Percentiles rank a stretch among this genome's conserved stretches.
phyloP scores from a whole-genome alignment of 2,888 invertebrate species.

The Pyralis farinalis region DNA sequence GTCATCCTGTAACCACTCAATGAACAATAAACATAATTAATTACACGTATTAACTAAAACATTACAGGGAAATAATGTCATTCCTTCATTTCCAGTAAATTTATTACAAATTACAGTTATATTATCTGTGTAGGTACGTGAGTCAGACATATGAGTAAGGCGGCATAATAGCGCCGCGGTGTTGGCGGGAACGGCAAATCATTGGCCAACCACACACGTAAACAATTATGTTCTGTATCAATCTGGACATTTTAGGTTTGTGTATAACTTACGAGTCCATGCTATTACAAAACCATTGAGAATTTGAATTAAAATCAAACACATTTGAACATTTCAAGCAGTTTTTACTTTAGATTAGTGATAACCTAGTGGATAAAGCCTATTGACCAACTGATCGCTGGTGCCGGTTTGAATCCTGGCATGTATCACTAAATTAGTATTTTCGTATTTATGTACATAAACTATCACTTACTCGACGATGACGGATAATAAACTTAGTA shows the following conservation, averaged over 20 bases:
- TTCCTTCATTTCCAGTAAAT: slow-evolving; percentile 55
- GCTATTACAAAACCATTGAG: too few relatives aligned
- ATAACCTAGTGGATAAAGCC: too few relatives aligned
- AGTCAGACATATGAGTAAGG: slow-evolving; percentile 59
- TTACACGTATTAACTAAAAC: slow-evolving; percentile 23
- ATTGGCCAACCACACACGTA: slow-evolving; percentile 57
- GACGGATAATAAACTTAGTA: too few relatives aligned
- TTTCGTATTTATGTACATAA: too few relatives aligned
- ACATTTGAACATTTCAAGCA: too few relatives aligned
- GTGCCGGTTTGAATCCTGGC: too few relatives aligned
- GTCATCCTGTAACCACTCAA: slow-evolving; percentile 6
- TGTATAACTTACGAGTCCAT: neutral
- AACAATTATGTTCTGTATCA: slow-evolving; percentile 57
- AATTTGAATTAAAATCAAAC: too few relatives aligned
- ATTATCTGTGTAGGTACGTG: slow-evolving; percentile 41
- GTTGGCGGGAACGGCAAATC: slow-evolving; percentile 28
- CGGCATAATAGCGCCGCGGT: slow-evolving; percentile 20
- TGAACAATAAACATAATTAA: neutral
- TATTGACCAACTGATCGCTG: too few relatives aligned
- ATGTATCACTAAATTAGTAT: too few relatives aligned
- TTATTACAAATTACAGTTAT: slow-evolving; percentile 52
- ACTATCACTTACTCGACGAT: too few relatives aligned
- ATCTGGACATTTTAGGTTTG: slow-evolving; percentile 46
- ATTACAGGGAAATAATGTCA: slow-evolving; percentile 41
- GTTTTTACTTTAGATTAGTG: too few relatives aligned